A percentile compares a stretch with the other conserved stretches of the same genome.
These are phyloP conservation scores for Neopipo cinnamomea DNA, from an alignment of 2,113 vertebrate genomes.

Conservation along the genomic window DNA sequence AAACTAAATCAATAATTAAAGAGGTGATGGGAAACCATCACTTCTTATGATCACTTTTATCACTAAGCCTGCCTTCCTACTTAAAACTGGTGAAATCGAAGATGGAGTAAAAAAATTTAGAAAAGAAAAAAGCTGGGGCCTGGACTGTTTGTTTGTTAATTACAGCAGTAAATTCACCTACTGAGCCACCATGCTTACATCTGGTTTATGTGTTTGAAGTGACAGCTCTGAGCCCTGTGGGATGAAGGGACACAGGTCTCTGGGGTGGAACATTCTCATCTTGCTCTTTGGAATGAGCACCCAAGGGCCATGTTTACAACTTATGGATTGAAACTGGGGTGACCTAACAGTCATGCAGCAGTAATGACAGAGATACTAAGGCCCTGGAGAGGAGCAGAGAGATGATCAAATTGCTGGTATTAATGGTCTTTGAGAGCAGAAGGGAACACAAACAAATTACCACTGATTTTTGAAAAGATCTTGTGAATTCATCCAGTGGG, in stretches of 20 bases:
- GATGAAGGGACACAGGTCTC: too few relatives aligned
- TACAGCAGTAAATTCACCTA: not conserved
- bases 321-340: not conserved
- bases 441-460: not conserved
- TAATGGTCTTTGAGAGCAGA: not conserved
- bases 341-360: not conserved
- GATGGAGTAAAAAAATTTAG: not conserved
- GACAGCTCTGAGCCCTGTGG: not conserved
- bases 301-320: not conserved
- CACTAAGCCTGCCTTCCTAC: not conserved
- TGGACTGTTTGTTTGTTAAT: not conserved
- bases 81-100: not conserved
- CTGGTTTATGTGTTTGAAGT: not conserved
- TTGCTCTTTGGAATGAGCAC: not conserved
- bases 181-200: not conserved
- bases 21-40: not conserved
- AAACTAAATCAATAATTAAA: not conserved
- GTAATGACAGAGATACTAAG: accelerated
- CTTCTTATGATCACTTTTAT: not conserved
- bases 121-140: accelerated
- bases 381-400: not conserved
- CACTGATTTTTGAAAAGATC: not conserved
- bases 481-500: not conserved
- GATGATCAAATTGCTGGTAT: not conserved
- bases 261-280: not conserved